These are phyloP conservation scores for Synergus umbraculus DNA, from an alignment of 2,888 invertebrate species.

Conservation along the genomic window DNA sequence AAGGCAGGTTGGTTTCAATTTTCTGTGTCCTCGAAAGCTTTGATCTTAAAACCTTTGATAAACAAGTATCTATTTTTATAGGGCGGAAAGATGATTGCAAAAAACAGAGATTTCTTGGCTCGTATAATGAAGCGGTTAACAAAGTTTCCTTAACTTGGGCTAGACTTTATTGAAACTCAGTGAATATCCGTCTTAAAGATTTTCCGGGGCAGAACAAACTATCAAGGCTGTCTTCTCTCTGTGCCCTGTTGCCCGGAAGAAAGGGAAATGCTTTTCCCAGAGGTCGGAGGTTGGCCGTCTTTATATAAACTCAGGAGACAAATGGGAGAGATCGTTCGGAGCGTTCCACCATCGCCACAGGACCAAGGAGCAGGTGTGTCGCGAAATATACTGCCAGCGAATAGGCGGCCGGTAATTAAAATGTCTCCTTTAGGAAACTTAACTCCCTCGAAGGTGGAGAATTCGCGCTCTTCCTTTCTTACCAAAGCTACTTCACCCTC, in stretches of 20 bases:
- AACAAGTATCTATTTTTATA: neutral
- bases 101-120: slow-evolving; percentile 1
- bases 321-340: slow-evolving; percentile 63
- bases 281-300: slow-evolving; percentile 56
- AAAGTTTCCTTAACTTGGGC: slow-evolving; percentile 35
- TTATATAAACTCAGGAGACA: slow-evolving; percentile 71
- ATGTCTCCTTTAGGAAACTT: slow-evolving; percentile 68
- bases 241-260: slow-evolving; percentile 9
- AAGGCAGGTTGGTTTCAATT: neutral
- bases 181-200: slow-evolving; percentile 65
- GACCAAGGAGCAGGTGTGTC: slow-evolving; percentile 70
- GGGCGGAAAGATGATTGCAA: slow-evolving; percentile 1
- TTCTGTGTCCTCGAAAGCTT: neutral
- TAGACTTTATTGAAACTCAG: slow-evolving; percentile 69
- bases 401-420: slow-evolving; percentile 69
- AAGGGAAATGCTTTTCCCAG: slow-evolving; percentile 46
- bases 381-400: slow-evolving; percentile 64
- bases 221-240: slow-evolving; percentile 22
- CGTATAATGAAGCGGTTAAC: slow-evolving; percentile 15
- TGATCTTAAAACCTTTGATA: slow-evolving; percentile 12
- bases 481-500: slow-evolving; percentile 1
- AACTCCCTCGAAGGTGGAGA: slow-evolving; percentile 44
- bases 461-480: slow-evolving; percentile 32
- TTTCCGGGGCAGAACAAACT: slow-evolving; percentile 49
- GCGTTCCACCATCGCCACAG: slow-evolving; percentile 59